A percentile compares a stretch with the other conserved stretches of the same genome.
Conservation (phyloP, 2,888 invertebrate genomes). For the Iphiclides podalirius region DNA sequence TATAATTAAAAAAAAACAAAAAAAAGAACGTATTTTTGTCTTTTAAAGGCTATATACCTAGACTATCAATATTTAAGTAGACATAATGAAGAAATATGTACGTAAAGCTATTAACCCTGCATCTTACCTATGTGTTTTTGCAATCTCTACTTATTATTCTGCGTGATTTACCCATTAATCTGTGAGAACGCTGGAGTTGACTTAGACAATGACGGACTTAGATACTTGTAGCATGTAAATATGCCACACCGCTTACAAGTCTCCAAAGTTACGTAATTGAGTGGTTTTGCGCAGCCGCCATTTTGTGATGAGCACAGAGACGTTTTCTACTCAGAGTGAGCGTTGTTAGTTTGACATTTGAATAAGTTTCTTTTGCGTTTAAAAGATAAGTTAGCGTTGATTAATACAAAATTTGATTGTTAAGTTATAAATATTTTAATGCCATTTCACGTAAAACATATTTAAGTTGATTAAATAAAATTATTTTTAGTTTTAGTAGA, state of each 20-base stretch:
- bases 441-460: no score
- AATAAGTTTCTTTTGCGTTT: slow-evolving; percentile 35
- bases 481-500: no score
- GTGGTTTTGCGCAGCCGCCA: slow-evolving; percentile 54
- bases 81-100: not conserved
- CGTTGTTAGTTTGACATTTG: slow-evolving; percentile 43
- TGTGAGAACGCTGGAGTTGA: slow-evolving; percentile 59
- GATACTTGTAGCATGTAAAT: slow-evolving; percentile 37
- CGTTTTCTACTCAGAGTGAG: slow-evolving; percentile 59
- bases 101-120: slow-evolving; percentile 46
- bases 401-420: not conserved
- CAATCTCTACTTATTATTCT: slow-evolving; percentile 27
- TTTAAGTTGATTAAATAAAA: no score
- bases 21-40: no score
- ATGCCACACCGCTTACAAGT: slow-evolving; percentile 33
- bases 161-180: slow-evolving; percentile 47
- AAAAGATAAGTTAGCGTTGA: slow-evolving; percentile 30
- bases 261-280: slow-evolving; percentile 49
- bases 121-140: slow-evolving; percentile 53
- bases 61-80: not conserved
- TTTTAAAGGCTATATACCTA: no score
- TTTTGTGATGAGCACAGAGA: slow-evolving; percentile 63
- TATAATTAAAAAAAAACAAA: no score
- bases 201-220: slow-evolving; percentile 52
- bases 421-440: no score